Evolutionary conservation across 2,888 invertebrate genomes (phyloP).

Genomic region (Drosophila dives): DNA sequence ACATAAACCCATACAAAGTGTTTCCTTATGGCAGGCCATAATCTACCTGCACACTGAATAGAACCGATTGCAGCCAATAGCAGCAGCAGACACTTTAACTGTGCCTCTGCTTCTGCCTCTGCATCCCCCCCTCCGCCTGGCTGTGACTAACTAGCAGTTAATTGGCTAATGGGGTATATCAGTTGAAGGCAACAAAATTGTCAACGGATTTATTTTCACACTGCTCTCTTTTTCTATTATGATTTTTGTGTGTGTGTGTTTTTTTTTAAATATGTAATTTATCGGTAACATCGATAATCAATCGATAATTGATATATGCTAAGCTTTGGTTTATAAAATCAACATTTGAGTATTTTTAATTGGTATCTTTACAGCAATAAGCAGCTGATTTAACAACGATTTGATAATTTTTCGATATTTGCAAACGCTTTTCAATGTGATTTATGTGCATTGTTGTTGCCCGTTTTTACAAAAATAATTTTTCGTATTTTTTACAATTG

Average conservation of each 20-base stretch:
- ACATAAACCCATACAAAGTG: constrained; percentile 66
- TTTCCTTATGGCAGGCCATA: constrained; percentile 69
- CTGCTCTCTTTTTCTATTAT: neutral
- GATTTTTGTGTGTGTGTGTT: neutral
- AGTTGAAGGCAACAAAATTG: neutral
- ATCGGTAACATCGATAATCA: neutral
- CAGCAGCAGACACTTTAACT: constrained; percentile 31
- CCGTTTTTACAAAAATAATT: constrained; percentile 56
- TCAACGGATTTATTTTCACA: neutral
- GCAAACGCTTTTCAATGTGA: neutral
- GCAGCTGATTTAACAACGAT: neutral
- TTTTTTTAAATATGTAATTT: neutral
- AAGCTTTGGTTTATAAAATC: neutral
- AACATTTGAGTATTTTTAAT: neutral
- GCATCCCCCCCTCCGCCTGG: constrained; percentile 5
- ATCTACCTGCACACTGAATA: constrained; percentile 60
- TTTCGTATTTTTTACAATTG: constrained; percentile 64
- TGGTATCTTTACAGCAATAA: neutral
- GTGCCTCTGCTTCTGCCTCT: neutral
- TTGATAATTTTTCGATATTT: neutral
- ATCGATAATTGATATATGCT: neutral
- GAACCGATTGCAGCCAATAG: constrained; percentile 55
- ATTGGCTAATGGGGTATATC: neutral
- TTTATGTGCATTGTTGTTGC: neutral
- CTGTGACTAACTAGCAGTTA: constrained; percentile 16